phyloP scores from a whole-genome alignment of 2,113 vertebrate genomes.

The pig (Sus scrofa) region T2T-Sscrofa CM000817.6:149508501-149509000 shows the following conservation, averaged over 20 bases:
- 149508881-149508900: background rate
- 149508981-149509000: background rate
- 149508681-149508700: no score
- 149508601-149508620: no score
- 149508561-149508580: no score
- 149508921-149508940: background rate
- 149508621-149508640: no score
- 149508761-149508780: background rate
- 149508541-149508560: no score
- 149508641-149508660: no score
- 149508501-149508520: no score
- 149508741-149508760: background rate
- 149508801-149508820: background rate
- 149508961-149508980: background rate
- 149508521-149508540: no score
- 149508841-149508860: background rate
- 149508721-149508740: background rate
- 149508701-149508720: no score
- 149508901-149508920: background rate
- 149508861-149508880: background rate
- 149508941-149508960: conserved; percentile 12
- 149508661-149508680: no score
- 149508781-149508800: background rate
- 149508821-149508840: background rate
- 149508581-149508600: no score